Conservation (phyloP, 2,797 vertebrate genomes). For the Enoplosus armatus region DNA sequence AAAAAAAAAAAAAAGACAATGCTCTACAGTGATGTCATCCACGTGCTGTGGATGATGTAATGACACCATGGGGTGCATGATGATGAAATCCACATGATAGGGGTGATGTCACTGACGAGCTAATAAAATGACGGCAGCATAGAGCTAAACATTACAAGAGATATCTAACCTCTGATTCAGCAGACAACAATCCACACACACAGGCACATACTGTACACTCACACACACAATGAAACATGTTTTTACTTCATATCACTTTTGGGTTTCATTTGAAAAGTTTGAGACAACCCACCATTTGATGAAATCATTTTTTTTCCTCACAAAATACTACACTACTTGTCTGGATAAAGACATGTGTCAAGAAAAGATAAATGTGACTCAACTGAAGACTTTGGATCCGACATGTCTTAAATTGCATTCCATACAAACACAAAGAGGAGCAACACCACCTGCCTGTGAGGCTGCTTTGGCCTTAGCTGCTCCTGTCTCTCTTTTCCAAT, state of each 20-base stretch:
- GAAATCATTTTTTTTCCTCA: background rate
- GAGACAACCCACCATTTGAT: background rate
- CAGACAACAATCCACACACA: background rate
- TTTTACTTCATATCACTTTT: background rate
- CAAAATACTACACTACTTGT: background rate
- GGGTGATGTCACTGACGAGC: slow-evolving; percentile 34
- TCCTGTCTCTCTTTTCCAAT: slow-evolving; percentile 43
- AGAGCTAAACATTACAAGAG: slow-evolving; percentile 5
- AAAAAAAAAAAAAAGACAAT: too few species aligned
- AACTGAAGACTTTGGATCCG: background rate
- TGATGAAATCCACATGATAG: slow-evolving; percentile 40
- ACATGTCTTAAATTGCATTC: background rate
- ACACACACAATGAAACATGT: background rate
- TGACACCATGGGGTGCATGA: background rate
- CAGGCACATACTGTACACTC: background rate
- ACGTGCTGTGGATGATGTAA: slow-evolving; percentile 34
- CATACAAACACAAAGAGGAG: slow-evolving; percentile 19
- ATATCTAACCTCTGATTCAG: slow-evolving; percentile 5
- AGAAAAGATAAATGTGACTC: slow-evolving; percentile 7
- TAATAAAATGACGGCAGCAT: slow-evolving; percentile 14
- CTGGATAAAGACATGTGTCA: background rate
- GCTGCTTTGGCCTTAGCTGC: slow-evolving; percentile 17
- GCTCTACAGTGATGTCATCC: slow-evolving; percentile 17
- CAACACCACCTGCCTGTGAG: slow-evolving; percentile 74
- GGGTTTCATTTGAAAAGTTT: background rate